Conservation (phyloP, 2,113 vertebrate genomes). For the Octodon degus region DNA sequence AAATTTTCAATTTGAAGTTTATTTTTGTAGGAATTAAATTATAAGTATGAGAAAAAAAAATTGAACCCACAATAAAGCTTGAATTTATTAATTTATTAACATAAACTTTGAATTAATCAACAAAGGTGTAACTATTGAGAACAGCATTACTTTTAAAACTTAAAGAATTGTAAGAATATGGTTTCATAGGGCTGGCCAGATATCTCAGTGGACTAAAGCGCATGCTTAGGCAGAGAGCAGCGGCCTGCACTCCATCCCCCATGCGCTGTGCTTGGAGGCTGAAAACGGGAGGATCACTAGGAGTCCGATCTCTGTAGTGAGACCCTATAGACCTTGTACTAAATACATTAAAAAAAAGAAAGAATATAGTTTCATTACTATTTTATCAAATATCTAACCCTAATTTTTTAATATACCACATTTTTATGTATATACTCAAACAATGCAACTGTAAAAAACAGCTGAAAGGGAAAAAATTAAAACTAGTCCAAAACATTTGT, state of each 20-base stretch:
- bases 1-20: neutral
- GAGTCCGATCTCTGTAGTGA: no score
- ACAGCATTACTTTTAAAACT: conserved; percentile 42
- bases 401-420: neutral
- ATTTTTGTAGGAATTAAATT: conserved; percentile 24
- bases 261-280: no score
- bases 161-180: neutral
- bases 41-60: neutral
- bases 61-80: neutral
- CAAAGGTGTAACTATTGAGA: conserved; percentile 3
- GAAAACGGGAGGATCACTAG: no score
- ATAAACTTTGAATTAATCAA: neutral
- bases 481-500: conserved; percentile 7
- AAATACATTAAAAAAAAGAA: no score
- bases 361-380: neutral
- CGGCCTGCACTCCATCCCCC: no score
- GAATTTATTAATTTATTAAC: neutral
- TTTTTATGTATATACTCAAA: neutral
- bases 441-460: neutral
- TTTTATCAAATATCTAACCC: neutral
- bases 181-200: no score
- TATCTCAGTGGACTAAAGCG: no score
- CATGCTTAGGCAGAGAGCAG: no score
- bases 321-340: no score
- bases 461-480: neutral